These are phyloP conservation scores for Thripadectes ignobilis DNA, from an alignment of 2,797 vertebrate species.

Conservation along the genomic window DNA sequence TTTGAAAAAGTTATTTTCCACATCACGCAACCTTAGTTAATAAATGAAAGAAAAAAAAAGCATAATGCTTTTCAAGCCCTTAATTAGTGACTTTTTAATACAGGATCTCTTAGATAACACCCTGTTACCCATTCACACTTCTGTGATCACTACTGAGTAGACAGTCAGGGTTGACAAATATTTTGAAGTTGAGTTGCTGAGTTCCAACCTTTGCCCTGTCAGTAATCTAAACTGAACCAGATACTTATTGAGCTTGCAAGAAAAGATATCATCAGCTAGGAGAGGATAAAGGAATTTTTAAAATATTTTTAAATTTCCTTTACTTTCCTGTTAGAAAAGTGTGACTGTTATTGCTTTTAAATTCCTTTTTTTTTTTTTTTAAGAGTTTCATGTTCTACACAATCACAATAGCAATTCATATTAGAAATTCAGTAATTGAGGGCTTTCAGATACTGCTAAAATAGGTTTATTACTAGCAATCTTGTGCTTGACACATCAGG, in stretches of 20 bases:
- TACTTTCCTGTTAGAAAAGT: neutral
- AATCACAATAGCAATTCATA: neutral
- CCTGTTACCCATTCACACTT: neutral
- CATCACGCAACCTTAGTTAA: conserved; percentile 52
- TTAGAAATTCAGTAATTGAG: neutral
- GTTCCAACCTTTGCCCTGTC: conserved; percentile 39
- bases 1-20: conserved; percentile 64
- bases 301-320: neutral
- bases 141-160: neutral
- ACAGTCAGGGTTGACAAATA: conserved; percentile 9
- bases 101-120: neutral
- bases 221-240: conserved; percentile 25
- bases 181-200: conserved; percentile 31
- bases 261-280: neutral
- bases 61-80: conserved; percentile 39
- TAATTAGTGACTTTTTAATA: conserved; percentile 38
- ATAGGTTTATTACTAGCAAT: neutral
- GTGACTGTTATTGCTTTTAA: neutral
- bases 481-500: neutral
- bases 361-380: neutral
- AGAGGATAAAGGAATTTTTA: neutral
- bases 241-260: neutral
- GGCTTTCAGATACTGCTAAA: neutral
- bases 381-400: neutral
- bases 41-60: neutral